Evolutionary conservation across 1,140 invertebrate species (phyloP).

Genomic region (Papilio polyxenes): DNA sequence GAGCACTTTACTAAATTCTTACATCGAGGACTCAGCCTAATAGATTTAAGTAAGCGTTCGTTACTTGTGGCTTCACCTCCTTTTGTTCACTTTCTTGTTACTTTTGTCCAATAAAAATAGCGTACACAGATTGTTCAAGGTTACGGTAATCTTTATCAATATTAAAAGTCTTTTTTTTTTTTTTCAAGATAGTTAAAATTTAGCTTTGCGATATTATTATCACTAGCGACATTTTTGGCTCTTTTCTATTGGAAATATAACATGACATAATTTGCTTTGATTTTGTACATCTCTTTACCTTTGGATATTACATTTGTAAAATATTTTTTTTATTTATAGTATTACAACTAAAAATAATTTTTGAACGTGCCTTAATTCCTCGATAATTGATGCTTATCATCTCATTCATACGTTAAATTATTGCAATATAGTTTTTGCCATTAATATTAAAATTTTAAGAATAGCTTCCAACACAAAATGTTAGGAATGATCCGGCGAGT

Average conservation of each 20-base stretch:
- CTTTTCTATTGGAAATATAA: too few species aligned
- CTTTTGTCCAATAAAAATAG: background rate
- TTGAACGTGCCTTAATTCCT: background rate
- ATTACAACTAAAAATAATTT: too few species aligned
- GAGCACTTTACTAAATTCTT: constrained; percentile 15
- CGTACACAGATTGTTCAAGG: background rate
- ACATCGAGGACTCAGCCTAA: background rate
- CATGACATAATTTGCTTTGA: too few species aligned
- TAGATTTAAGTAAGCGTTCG: constrained; percentile 9
- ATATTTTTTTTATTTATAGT: background rate
- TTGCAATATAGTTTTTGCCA: background rate
- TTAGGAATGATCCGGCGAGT: background rate
- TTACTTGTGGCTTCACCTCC: background rate
- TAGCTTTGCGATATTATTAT: background rate
- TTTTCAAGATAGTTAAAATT: too few species aligned
- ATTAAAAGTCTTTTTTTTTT: too few species aligned
- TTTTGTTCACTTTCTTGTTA: background rate
- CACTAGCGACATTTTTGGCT: background rate
- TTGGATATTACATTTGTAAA: too few species aligned
- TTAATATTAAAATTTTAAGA: background rate
- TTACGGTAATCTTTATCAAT: background rate
- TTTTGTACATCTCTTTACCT: too few species aligned
- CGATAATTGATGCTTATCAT: background rate
- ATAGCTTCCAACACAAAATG: background rate
- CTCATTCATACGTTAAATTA: background rate